A percentile compares a stretch with the other conserved stretches of the same genome.
phyloP scores from a whole-genome alignment of 2,113 vertebrate species.

The Coptodon bakossiorum region DNA sequence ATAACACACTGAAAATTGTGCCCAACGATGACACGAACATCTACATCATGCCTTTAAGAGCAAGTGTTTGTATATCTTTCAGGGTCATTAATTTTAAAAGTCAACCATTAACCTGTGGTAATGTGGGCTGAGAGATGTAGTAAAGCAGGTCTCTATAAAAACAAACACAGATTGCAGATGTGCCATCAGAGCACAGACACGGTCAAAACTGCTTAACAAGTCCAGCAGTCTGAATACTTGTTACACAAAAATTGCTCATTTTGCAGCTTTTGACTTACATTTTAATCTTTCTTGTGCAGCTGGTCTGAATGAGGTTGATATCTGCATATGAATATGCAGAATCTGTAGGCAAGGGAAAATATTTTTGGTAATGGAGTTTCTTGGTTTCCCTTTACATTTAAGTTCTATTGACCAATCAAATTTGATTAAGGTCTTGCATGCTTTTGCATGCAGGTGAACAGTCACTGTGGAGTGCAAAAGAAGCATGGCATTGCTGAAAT shows the following conservation, averaged over 20 bases:
- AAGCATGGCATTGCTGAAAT: neutral
- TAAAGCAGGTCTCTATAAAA: constrained; percentile 44
- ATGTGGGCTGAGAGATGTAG: constrained; percentile 25
- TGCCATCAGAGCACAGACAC: neutral
- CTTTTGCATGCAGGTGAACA: neutral
- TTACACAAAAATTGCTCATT: neutral
- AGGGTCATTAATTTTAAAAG: constrained; percentile 68
- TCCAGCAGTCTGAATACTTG: neutral
- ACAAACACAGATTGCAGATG: constrained; percentile 40
- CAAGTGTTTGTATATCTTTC: constrained; percentile 56
- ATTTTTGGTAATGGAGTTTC: neutral
- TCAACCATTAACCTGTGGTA: constrained; percentile 60
- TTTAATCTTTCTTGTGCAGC: neutral
- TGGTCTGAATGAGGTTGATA: neutral
- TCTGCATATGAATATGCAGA: neutral
- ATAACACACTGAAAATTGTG: neutral
- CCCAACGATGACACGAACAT: constrained; percentile 15
- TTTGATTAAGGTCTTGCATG: neutral
- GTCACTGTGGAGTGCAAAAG: neutral
- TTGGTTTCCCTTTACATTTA: neutral
- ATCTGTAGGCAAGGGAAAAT: neutral
- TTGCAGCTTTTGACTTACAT: neutral
- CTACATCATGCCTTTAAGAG: constrained; percentile 47
- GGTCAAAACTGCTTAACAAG: neutral
- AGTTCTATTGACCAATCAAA: neutral